phyloP scores from a whole-genome alignment of 2,113 vertebrate genomes.

The Cololabis saira region DNA sequence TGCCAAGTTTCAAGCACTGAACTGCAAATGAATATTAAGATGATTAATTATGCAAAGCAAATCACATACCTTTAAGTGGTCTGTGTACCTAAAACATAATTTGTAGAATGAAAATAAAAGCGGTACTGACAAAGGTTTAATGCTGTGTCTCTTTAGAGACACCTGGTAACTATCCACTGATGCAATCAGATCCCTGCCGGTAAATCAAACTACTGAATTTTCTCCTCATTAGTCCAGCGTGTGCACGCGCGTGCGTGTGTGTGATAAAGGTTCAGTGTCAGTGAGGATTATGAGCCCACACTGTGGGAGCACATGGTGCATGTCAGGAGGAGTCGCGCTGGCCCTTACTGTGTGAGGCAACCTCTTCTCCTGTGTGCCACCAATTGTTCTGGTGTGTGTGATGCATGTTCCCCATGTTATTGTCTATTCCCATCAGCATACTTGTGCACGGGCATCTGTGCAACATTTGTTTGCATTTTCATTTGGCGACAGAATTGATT shows the following conservation, averaged over 20 bases:
- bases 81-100: neutral
- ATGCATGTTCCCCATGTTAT: slow-evolving; percentile 7
- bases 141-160: neutral
- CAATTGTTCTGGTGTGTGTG: slow-evolving; percentile 40
- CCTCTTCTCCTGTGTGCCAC: slow-evolving; percentile 48
- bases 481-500: slow-evolving; percentile 55
- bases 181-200: slow-evolving; percentile 7
- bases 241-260: slow-evolving; percentile 25
- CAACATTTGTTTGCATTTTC: slow-evolving; percentile 52
- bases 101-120: neutral
- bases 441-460: slow-evolving; percentile 56
- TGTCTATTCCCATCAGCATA: slow-evolving; percentile 30
- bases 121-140: slow-evolving; percentile 2
- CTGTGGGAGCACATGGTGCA: slow-evolving; percentile 16
- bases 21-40: neutral
- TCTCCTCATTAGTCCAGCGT: slow-evolving; percentile 11
- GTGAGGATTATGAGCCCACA: slow-evolving; percentile 17
- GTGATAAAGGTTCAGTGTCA: slow-evolving; percentile 40
- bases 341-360: slow-evolving; percentile 28
- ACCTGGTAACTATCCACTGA: slow-evolving; percentile 3
- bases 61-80: neutral
- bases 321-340: slow-evolving; percentile 21
- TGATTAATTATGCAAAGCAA: neutral
- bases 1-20: neutral
- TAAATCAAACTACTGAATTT: slow-evolving; percentile 12